Evolutionary conservation across 2,113 vertebrate species (phyloP).

Genomic region (Ciconia maguari): DNA sequence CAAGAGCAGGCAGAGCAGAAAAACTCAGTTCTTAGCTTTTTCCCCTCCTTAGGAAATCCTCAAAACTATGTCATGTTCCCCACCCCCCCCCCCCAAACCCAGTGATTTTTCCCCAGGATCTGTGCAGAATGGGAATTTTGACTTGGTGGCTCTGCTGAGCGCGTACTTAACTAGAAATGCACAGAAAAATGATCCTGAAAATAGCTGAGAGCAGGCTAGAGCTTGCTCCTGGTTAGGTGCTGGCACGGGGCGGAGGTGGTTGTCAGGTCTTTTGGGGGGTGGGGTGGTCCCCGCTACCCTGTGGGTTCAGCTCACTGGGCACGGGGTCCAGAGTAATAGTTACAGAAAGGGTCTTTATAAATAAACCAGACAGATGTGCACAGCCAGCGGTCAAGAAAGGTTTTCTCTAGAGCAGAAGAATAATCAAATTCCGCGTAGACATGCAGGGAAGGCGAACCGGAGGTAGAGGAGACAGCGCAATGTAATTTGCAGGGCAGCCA

Average conservation of each 20-base stretch:
- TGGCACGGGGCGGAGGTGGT: rapidly evolving
- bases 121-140: not conserved
- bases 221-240: not conserved
- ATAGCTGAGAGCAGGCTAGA: not conserved
- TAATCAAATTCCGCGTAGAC: not conserved
- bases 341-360: not conserved
- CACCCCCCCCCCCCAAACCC: rapidly evolving
- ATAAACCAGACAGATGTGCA: not conserved
- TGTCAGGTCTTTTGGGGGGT: not conserved
- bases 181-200: not conserved
- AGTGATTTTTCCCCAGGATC: not conserved
- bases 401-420: not conserved
- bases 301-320: not conserved
- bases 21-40: not conserved
- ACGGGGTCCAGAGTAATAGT: rapidly evolving
- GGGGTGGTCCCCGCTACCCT: not conserved
- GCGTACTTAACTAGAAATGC: not conserved
- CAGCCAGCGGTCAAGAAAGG: not conserved
- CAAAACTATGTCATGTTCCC: not conserved
- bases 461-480: not conserved
- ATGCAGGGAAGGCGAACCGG: not conserved
- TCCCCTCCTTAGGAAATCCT: not conserved
- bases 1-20: not conserved
- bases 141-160: rapidly evolving
- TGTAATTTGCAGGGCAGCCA: not conserved